Evolutionary conservation across 1,140 invertebrate species (phyloP), one percentile per base, ranked within the genome.

Genomic region (Orchestia grillus): DNA sequence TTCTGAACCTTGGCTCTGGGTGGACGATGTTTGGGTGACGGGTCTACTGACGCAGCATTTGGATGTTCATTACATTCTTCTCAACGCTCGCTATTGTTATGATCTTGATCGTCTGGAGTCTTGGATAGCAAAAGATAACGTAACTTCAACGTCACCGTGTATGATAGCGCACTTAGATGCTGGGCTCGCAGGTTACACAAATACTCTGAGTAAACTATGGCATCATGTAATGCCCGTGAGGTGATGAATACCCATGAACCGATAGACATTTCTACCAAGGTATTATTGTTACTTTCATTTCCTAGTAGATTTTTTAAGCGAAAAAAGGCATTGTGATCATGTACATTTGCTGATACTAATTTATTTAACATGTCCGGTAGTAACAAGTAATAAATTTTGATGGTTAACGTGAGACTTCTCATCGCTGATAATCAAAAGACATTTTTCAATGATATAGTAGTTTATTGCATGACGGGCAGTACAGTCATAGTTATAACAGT

Each of bases 1-100:
- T 40, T 57, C 96, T 40, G 97, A 97, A 1, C 97, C 97, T 92
- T 97, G 97, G 96, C 97, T 98, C 96, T 98, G 98, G 98, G 97
- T 98, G 62, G 98, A 98, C 96, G 98, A 98, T 97, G 97, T 98
- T 8, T 98, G 97, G 96, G 97, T 98, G 0, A 98, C 97, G 87
- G 98, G 98, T 28, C 96, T 98, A 43, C 96, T 98, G 40, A 97
- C 97, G 19, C 97, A 97, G 96, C 95, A 97, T 23, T 96, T 97
- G 3, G 57, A 97, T n/a, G 96, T 97, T 28, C 96, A 97, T 57
- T 97, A 97, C 42, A 97, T 97, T 95, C 97, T 97, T 96, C 96
- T 97, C n/a, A 97, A 97, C 96, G 96, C 97, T 36, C 96, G 97
- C 15, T 97, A 97, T 95, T 97, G 97, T 0, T 97, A 97, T 96